Base-by-base conservation (phyloP, 2,888 invertebrate genomes). In the Prosapia bicincta region DNA sequence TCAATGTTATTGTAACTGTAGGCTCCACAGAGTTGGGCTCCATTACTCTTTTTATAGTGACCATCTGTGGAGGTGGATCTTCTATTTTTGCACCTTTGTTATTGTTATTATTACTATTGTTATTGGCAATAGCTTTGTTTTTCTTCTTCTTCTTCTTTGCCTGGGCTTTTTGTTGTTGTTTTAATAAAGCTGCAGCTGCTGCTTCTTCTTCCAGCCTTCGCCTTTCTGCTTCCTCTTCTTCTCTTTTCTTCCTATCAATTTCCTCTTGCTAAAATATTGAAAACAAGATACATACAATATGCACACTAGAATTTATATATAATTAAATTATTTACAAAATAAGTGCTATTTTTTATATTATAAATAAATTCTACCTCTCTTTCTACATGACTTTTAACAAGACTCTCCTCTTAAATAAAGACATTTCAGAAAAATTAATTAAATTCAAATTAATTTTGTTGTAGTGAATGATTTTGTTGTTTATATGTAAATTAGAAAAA, bases 1-100 rank as follows among this genome's bases (percentile, higher is more conserved):
- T 91, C 30, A 93, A 86, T 0, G 93, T 93, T 70, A 93, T 93
- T 0, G 93, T 93, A 0, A 93, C 93, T 26, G 91, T 92, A 10
- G 93, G 92, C 80, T 91, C 90, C 0, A 89, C 87, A 79, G 86
- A 87, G 81, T 89, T 89, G 7, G 90, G 90, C 79, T 91, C 88
- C 84, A 90, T 89, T 1, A 92, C 89, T 70, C 92, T 85, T 77
- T 91, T 89, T 77, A 93, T 93, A 6, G 93, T 93, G 1, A 93
- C 93, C 86, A 91, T 90, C 77, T 84, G 82, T 75, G 83, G 82
- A 72, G 77, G 78, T 7, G 78, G 78, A 68, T 79, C 78, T 9
- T 67, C 30, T 74, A 66, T 13, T 67, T 66, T 28, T 20, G 43
- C 67, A 66, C 23, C 78, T 26, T 20, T 68, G 26, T 73, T 72